Evolutionary conservation across 2,888 invertebrate genomes (phyloP), one percentile per base, ranked within the genome.

Genomic region (Agrotis ipsilon): DNA sequence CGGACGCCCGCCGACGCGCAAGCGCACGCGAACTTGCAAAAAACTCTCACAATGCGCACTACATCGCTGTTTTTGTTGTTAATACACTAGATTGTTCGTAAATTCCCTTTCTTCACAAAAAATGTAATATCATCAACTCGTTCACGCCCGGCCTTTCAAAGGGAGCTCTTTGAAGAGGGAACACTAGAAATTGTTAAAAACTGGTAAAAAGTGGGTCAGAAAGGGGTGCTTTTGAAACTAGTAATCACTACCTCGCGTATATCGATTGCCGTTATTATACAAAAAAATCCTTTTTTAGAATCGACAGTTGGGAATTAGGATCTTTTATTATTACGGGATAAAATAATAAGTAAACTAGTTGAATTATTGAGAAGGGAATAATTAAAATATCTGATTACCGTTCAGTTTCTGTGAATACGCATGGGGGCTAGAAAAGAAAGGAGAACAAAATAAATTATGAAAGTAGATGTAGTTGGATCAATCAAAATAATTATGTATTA

Each of bases 71-170:
- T 94, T 93, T 95, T 95, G 94, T 96, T 95, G 94, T 93, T 94
- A 96, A 96, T 94, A 95, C 93, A 92, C 90, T 91, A 93, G 95
- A 96, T 96, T 96, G 96, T 95, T 96, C 96, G 96, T 93, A 92
- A 95, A 94, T 96, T 96, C 93, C 91, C 88, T 91, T 93, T 94
- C 92, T 92, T 93, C 87, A 86, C 88, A 94, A 95, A 94, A 96
- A 96, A 94, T 92, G 94, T 96, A 96, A 96, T 96, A 96, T 96
- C 96, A 96, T 96, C 96, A 96, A 96, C 96, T 96, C 96, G 96
- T 96, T 96, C 96, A 96, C 96, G 96, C 96, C 96, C 96, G 96
- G 94, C 83, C 87, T 94, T 96, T 96, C 93, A 95, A 96, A 93
- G 92, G 94, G 94, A 93, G 88, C 92, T 91, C 90, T 92, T 94